A percentile compares a stretch with the other conserved stretches of the same genome.
Evolutionary conservation across 1,140 invertebrate species (phyloP).

Genomic region (Magallana ariakensis): DNA sequence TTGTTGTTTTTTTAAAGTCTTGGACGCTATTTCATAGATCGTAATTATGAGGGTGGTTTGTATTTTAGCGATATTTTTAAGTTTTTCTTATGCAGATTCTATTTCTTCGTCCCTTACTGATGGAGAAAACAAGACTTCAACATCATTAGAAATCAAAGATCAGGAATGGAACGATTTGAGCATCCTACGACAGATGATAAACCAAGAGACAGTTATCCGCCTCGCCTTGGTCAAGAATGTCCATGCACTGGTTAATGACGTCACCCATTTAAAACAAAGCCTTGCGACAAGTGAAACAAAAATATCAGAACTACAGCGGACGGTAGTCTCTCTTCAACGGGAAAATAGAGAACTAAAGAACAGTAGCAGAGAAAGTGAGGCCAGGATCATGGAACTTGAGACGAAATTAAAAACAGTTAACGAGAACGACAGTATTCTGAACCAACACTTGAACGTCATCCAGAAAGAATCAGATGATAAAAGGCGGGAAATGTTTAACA

Average conservation of each 20-base stretch:
- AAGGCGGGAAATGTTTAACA: not conserved
- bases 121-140: not conserved
- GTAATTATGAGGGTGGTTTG: too few species aligned
- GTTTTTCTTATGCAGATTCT: not conserved
- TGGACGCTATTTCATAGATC: too few species aligned
- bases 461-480: not conserved
- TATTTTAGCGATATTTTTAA: too few species aligned
- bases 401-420: not conserved
- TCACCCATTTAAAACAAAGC: not conserved
- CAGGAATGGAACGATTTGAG: not conserved
- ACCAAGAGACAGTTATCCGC: conserved; percentile 1
- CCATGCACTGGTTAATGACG: not conserved
- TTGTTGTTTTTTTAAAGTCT: too few species aligned
- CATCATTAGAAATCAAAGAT: not conserved
- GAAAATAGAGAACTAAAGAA: not conserved
- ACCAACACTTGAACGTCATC: not conserved
- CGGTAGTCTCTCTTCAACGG: not conserved
- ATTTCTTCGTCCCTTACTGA: not conserved
- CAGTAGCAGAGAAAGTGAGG: not conserved
- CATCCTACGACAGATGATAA: not conserved
- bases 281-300: not conserved
- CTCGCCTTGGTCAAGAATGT: not conserved
- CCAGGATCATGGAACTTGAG: not conserved
- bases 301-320: not conserved
- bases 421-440: not conserved